Conservation (phyloP, 2,888 invertebrate genomes). For the Leptinotarsa peninsularis region DNA sequence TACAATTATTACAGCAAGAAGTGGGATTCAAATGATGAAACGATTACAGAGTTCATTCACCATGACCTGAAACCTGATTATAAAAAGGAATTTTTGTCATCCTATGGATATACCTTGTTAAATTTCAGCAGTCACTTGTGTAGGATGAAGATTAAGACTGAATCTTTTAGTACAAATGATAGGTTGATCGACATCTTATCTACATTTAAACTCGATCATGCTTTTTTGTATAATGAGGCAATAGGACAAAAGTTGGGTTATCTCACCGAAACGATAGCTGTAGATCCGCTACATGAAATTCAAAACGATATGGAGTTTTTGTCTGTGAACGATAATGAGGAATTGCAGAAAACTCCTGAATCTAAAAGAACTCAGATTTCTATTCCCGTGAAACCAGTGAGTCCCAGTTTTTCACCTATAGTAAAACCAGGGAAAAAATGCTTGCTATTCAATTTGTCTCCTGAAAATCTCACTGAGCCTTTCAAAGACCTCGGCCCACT, state of each 20-base stretch:
- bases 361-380: slow-evolving; percentile 40
- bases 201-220: slow-evolving; percentile 44
- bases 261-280: slow-evolving; percentile 31
- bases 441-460: slow-evolving; percentile 35
- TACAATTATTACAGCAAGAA: slow-evolving; percentile 44
- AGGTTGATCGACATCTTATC: slow-evolving; percentile 45
- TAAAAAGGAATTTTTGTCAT: slow-evolving; percentile 41
- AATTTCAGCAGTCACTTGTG: slow-evolving; percentile 50
- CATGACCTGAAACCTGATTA: slow-evolving; percentile 40
- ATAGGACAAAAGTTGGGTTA: slow-evolving; percentile 49
- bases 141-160: slow-evolving; percentile 34
- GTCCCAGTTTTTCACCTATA: slow-evolving; percentile 16
- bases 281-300: slow-evolving; percentile 2
- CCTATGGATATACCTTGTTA: slow-evolving; percentile 47
- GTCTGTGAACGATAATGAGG: neutral
- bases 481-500: neutral
- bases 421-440: slow-evolving; percentile 35
- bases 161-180: slow-evolving; percentile 47
- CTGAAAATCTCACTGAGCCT: neutral
- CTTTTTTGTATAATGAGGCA: slow-evolving; percentile 52
- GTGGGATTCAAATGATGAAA: slow-evolving; percentile 32
- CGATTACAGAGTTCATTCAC: slow-evolving; percentile 28
- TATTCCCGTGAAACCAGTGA: slow-evolving; percentile 27
- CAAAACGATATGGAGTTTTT: slow-evolving; percentile 28
- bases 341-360: slow-evolving; percentile 41